These are phyloP conservation scores for Huso huso DNA, from an alignment of 2,797 vertebrate genomes.

Conservation along the genomic window DNA sequence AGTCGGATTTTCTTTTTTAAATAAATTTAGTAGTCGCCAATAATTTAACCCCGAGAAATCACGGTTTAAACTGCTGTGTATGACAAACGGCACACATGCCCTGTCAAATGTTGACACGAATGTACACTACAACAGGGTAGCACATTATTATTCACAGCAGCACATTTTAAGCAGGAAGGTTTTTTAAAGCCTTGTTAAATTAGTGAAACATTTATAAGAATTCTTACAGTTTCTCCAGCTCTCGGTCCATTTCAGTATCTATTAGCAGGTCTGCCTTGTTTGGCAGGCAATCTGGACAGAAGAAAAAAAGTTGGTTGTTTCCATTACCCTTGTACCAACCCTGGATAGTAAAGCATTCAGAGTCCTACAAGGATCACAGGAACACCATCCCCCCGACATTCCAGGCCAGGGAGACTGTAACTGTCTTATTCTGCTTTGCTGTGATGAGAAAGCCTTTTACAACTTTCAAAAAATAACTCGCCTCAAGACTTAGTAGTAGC, in stretches of 20 bases:
- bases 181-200: background rate
- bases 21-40: background rate
- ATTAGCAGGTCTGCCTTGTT: conserved; percentile 38
- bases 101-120: background rate
- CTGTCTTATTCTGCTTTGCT: too few relatives aligned
- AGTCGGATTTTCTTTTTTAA: conserved; percentile 52
- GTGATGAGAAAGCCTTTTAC: too few relatives aligned
- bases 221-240: conserved; percentile 87
- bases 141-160: background rate
- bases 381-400: too few relatives aligned
- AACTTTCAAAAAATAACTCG: too few relatives aligned
- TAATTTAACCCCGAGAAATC: background rate
- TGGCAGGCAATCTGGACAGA: conserved; percentile 62
- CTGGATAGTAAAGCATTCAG: background rate
- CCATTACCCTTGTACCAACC: background rate
- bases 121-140: background rate
- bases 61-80: background rate
- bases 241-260: conserved; percentile 86
- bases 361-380: too few relatives aligned
- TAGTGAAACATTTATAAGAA: background rate
- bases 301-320: background rate
- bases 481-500: too few relatives aligned
- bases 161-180: background rate
- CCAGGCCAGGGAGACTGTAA: too few relatives aligned
- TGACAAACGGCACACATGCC: too few relatives aligned